A percentile compares a stretch with the other conserved stretches of the same genome.
Conservation (phyloP, 1,140 invertebrate species). For the Drosophila bocqueti region DNA sequence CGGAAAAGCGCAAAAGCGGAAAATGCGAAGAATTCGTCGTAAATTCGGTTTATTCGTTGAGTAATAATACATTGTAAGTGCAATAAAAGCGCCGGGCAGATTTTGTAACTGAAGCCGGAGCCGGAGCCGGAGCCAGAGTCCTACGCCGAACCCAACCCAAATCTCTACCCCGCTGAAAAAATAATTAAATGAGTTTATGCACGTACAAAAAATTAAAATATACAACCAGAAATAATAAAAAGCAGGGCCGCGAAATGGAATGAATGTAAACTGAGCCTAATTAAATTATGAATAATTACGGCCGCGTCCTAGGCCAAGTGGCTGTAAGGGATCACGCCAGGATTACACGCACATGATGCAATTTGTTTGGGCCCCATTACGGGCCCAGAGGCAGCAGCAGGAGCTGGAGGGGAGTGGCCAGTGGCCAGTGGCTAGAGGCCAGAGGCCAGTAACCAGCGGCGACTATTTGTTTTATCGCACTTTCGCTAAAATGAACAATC, state of each 20-base stretch:
- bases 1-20: slow-evolving; percentile 19
- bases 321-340: slow-evolving; percentile 61
- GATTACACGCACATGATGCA: slow-evolving; percentile 81
- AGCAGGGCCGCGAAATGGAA: slow-evolving; percentile 43
- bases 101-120: slow-evolving; percentile 26
- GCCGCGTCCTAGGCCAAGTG: slow-evolving; percentile 46
- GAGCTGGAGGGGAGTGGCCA: slow-evolving; percentile 23
- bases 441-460: slow-evolving; percentile 13
- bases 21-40: slow-evolving; percentile 45
- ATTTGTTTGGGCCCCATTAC: slow-evolving; percentile 77
- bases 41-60: slow-evolving; percentile 57
- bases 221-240: slow-evolving; percentile 63
- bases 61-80: slow-evolving; percentile 61
- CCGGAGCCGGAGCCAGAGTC: background rate
- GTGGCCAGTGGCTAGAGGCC: background rate
- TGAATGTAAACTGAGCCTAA: slow-evolving; percentile 83
- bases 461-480: slow-evolving; percentile 84
- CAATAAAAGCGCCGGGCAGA: slow-evolving; percentile 55
- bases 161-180: slow-evolving; percentile 33
- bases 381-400: background rate
- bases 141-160: slow-evolving; percentile 27
- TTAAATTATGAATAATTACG: slow-evolving; percentile 85
- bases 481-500: slow-evolving; percentile 80
- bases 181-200: slow-evolving; percentile 84
- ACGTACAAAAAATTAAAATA: slow-evolving; percentile 71